A percentile compares a stretch with the other conserved stretches of the same genome.
phyloP scores from a whole-genome alignment of 2,888 invertebrate genomes.

The Periphyllus acericola region DNA sequence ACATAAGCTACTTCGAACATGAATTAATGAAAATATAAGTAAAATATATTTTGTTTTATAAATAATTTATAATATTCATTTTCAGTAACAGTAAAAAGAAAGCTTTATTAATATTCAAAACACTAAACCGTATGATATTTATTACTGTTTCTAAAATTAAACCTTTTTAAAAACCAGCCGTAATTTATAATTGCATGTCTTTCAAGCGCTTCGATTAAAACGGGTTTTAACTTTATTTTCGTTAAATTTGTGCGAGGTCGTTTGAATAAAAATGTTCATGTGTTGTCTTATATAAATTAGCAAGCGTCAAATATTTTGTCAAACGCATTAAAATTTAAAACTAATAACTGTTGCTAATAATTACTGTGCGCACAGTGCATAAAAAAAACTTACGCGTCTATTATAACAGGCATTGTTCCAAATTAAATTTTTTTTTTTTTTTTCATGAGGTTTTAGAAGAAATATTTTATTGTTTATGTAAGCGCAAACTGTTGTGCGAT shows the following conservation, averaged over 20 bases:
- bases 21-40: too few relatives aligned
- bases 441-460: neutral
- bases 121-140: neutral
- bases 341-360: slow-evolving; percentile 17
- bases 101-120: neutral
- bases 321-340: slow-evolving; percentile 27
- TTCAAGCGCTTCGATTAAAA: slow-evolving; percentile 4
- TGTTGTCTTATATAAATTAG: slow-evolving; percentile 21
- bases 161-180: neutral
- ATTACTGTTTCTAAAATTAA: slow-evolving; percentile 1
- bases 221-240: neutral
- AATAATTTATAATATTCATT: neutral
- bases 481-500: neutral
- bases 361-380: neutral
- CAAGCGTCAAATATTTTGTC: neutral
- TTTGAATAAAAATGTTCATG: neutral
- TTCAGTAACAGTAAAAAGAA: neutral
- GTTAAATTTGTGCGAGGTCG: neutral
- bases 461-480: neutral
- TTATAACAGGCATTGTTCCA: slow-evolving; percentile 20
- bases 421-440: neutral
- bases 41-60: neutral
- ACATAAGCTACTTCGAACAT: too few relatives aligned
- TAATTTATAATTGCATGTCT: neutral
- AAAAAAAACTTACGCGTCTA: neutral